Percentiles rank a stretch among this genome's conserved stretches.
Conservation (phyloP, 2,888 invertebrate genomes). For the Acleris emargana region DNA sequence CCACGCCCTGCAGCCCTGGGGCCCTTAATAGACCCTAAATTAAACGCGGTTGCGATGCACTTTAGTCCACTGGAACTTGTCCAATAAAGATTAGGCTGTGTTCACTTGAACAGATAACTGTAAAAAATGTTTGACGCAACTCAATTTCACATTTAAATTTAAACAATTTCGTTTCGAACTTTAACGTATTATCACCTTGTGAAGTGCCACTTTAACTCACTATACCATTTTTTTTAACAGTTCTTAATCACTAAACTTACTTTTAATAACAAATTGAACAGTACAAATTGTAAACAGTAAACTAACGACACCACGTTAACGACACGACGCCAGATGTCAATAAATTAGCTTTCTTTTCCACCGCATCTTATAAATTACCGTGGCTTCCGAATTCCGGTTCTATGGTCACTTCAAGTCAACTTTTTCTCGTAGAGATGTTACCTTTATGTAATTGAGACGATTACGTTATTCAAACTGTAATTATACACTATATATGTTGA, state of each 20-base stretch:
- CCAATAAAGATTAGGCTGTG: constrained; percentile 7
- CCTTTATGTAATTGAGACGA: constrained; percentile 21
- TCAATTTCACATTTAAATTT: too few relatives aligned
- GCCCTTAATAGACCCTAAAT: constrained; percentile 22
- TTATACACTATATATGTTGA: background rate
- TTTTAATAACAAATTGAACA: background rate
- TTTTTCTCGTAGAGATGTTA: constrained; percentile 29
- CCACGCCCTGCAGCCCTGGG: constrained; percentile 7
- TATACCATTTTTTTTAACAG: background rate
- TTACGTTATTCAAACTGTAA: constrained; percentile 3
- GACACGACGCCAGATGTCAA: constrained; percentile 42
- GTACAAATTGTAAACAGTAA: constrained; percentile 20
- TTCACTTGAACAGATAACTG: background rate
- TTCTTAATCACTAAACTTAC: background rate
- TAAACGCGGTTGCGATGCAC: constrained; percentile 18
- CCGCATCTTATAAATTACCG: constrained; percentile 34
- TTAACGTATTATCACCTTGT: too few relatives aligned
- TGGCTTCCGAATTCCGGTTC: constrained; percentile 45
- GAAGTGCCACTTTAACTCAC: too few relatives aligned
- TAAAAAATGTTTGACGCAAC: background rate
- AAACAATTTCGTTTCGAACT: too few relatives aligned
- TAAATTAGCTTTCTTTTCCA: constrained; percentile 58
- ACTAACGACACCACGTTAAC: constrained; percentile 38
- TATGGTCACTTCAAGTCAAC: constrained; percentile 38
- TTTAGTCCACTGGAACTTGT: background rate